Evolutionary conservation across 2,888 invertebrate genomes (phyloP).

Genomic region (Drosophila paracracens): DNA sequence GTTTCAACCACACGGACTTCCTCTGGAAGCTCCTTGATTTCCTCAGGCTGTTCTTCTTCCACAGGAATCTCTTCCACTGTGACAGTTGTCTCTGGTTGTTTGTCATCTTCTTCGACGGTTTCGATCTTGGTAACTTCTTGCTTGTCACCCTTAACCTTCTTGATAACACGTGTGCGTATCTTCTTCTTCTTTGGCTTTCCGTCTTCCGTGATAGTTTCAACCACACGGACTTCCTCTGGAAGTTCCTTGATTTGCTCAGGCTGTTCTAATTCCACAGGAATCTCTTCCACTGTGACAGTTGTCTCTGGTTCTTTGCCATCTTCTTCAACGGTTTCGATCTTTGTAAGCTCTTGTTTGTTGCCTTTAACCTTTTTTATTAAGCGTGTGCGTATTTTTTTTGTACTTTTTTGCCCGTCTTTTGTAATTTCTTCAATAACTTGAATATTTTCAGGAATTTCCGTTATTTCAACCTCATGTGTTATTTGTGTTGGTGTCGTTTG

Average conservation of each 20-base stretch:
- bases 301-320: constrained; percentile 49
- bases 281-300: constrained; percentile 54
- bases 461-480: constrained; percentile 48
- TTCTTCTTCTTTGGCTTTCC: constrained; percentile 58
- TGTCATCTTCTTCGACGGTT: constrained; percentile 61
- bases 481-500: constrained; percentile 83
- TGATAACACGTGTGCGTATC: constrained; percentile 60
- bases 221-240: constrained; percentile 53
- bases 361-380: constrained; percentile 56
- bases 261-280: constrained; percentile 20
- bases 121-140: constrained; percentile 65
- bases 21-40: constrained; percentile 54
- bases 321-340: constrained; percentile 62
- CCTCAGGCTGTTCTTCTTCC: constrained; percentile 33
- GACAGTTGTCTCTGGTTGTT: constrained; percentile 30
- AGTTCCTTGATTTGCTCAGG: constrained; percentile 50
- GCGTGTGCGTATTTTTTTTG: constrained; percentile 54
- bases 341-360: constrained; percentile 56
- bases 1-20: constrained; percentile 55
- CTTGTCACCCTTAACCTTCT: constrained; percentile 59
- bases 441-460: constrained; percentile 60
- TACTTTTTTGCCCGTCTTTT: constrained; percentile 46
- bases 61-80: constrained; percentile 41
- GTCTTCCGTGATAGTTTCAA: constrained; percentile 52
- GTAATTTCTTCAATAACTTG: constrained; percentile 45